Evolutionary conservation across 2,113 vertebrate species (phyloP).

Genomic region (Petromus typicus): DNA sequence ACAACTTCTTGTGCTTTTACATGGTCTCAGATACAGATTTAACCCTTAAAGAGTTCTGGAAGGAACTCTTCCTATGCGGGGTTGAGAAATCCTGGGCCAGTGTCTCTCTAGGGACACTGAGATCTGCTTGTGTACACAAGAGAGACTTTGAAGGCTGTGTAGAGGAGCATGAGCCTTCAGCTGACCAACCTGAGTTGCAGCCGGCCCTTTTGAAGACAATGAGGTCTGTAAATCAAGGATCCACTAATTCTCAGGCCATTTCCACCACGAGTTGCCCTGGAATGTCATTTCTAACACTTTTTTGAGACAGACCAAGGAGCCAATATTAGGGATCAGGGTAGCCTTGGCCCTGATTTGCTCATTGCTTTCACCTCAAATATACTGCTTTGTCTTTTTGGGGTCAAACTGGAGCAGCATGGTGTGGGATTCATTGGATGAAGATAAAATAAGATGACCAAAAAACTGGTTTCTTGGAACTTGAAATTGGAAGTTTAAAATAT

Average conservation of each 20-base stretch:
- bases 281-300: not conserved
- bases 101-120: too few species aligned
- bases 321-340: not conserved
- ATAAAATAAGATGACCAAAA: not conserved
- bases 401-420: not conserved
- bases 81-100: too few species aligned
- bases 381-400: not conserved
- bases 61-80: too few species aligned
- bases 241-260: not conserved
- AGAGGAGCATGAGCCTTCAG: too few species aligned
- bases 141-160: too few species aligned
- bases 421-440: not conserved
- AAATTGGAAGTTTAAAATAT: not conserved
- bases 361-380: not conserved
- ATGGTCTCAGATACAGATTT: too few species aligned
- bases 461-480: not conserved
- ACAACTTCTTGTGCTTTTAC: too few species aligned
- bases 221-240: too few species aligned
- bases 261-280: not conserved
- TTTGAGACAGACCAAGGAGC: not conserved
- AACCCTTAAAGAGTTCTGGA: too few species aligned
- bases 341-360: not conserved
- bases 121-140: too few species aligned
- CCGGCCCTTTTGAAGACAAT: too few species aligned
- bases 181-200: too few species aligned